Base-by-base conservation (phyloP, 2,888 invertebrate species). In the Dermolepida albohirtum region DNA sequence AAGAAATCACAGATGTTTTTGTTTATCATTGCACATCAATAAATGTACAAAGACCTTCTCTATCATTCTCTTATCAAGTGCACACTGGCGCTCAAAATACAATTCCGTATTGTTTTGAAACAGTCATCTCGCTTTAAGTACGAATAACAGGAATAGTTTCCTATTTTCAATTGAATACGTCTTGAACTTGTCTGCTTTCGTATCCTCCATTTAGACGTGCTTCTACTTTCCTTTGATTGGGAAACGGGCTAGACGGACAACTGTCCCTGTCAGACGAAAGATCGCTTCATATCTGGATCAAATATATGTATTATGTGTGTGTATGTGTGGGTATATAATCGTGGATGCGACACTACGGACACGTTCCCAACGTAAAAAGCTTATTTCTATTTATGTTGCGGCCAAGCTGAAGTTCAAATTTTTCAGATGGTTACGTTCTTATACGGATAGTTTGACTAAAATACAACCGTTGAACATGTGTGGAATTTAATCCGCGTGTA, bases 21-120 rank as follows among this genome's bases (percentile, higher is more conserved):
- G 22, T 55, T 40, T 55, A 55, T 55, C 55, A 41, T 55, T 55
- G 55, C 55, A 17, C 55, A 55, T 55, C 55, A 41, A 12, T 47
- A 5, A 5, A 14, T 14, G 14, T 41, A 41, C 16, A 55, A 55
- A 55, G 55, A 17, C 41, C 17, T 55, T 34, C 16, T 17, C 41
- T 41, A 41, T 41, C 41, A 11, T 34, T n/a, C 22, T 40, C 55
- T 55, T 55, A 55, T 55, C 55, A 55, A 7, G 22, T 22, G 22
- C 34, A 34, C 10, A 17, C 41, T 55, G 55, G 11, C n/a, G n/a
- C 40, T 16, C 41, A n/a, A 40, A 55, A 55, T 40, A 41, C 55
- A 55, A 41, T 55, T 40, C 10, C 40, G 41, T 41, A 41, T 55
- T 55, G 55, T 41, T 40, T 17, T 17, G 5, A 40, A 41, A 41